Percentiles rank a stretch among this genome's conserved stretches.
phyloP scores from a whole-genome alignment of 1,140 invertebrate species.

The Drosophila ambigua region DNA sequence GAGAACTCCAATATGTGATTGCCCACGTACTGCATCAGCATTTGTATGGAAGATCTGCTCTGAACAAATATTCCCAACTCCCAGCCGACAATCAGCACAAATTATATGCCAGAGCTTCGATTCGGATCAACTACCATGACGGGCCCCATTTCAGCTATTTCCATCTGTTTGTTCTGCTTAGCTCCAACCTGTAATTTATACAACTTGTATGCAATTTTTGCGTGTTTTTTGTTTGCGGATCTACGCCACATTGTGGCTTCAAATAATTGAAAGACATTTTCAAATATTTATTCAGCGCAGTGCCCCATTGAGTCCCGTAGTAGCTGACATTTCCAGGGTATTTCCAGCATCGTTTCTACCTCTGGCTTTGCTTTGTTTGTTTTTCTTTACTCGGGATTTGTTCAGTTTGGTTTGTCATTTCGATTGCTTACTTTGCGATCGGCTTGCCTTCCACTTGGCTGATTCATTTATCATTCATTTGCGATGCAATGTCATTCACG shows the following conservation, averaged over 20 bases:
- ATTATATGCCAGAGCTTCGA: slow-evolving; percentile 27
- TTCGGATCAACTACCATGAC: slow-evolving; percentile 37
- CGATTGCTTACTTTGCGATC: slow-evolving; percentile 13
- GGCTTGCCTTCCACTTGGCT: slow-evolving; percentile 21
- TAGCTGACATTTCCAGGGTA: neutral
- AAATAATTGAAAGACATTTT: neutral
- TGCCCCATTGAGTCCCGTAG: too few relatives aligned
- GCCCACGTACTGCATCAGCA: too few relatives aligned
- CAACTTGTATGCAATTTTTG: neutral
- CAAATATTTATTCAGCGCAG: too few relatives aligned
- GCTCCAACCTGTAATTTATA: slow-evolving; percentile 13
- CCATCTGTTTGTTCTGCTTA: neutral
- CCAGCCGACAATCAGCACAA: slow-evolving; percentile 18
- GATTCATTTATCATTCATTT: slow-evolving; percentile 29
- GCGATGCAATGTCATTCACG: slow-evolving; percentile 14
- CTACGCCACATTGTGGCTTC: neutral
- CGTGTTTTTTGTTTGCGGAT: neutral
- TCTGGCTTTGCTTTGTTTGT: neutral
- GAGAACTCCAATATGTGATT: too few relatives aligned
- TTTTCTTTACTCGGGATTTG: slow-evolving; percentile 5
- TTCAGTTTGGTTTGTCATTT: neutral
- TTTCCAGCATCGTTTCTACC: neutral
- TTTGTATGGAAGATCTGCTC: neutral
- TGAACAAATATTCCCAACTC: too few relatives aligned
- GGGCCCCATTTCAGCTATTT: neutral